Base-by-base conservation (phyloP, 1,140 invertebrate species). In the Calycopis cecrops region DNA sequence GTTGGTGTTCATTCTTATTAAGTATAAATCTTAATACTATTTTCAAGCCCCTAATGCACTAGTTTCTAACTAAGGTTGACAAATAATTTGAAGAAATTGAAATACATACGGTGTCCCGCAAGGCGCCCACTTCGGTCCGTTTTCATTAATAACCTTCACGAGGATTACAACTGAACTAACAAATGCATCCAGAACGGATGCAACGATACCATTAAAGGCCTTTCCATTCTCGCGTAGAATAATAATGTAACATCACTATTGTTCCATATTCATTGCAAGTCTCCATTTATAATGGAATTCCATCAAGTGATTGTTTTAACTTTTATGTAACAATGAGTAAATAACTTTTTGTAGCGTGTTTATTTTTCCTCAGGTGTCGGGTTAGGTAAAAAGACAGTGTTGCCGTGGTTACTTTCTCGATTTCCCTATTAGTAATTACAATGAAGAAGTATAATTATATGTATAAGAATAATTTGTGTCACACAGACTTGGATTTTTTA, bases 201-300 rank as follows among this genome's bases (percentile, higher is more conserved):
- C 40, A 44, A 9, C 33, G 16, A 35, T 12, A 35, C 48, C 48
- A 50, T 50, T 35, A 35, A 16, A 50, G 33, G 48, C 12, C 8
- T 50, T 50, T 14, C 48, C 28, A 44, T 35, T 34, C 34, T 35
- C 48, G 34, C 35, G 28, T 12, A 6, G 48, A 50, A 50, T 50
- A 50, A 10, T 33, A 50, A 50, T 50, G 12, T 34, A 28, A 12
- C 48, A 50, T 35, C 40, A 17, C 48, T 9, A 14, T 50, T 50
- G 33, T 50, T 35, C 28, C 16, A 35, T 34, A 35, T 35, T 9
- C 48, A 14, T 9, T 35, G 48, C 14, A 11, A 16, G 10, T 33
- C n/a, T 33, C 21, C 12, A 34, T 35, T n/a, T 49, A 21, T 28
- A 50, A 50, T 44, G 12, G 40, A 44, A 16, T 44, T 44, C 16